A percentile compares a stretch with the other conserved stretches of the same genome.
Conservation (phyloP, 2,113 vertebrate species). For the Oncorhynchus nerka region DNA sequence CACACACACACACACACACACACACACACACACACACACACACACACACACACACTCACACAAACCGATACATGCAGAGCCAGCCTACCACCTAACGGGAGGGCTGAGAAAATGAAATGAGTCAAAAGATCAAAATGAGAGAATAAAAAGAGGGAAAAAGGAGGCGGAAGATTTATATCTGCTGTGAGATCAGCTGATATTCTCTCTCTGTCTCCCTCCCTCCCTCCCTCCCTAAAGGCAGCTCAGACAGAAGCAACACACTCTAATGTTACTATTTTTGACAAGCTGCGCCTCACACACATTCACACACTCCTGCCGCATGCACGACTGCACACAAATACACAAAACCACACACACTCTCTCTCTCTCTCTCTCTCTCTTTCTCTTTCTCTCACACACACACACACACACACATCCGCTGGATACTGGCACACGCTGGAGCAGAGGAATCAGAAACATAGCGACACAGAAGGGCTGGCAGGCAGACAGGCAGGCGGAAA, state of each 20-base stretch:
- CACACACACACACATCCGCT: neutral
- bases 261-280: constrained; percentile 78
- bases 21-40: no score
- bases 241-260: constrained; percentile 68
- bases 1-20: no score
- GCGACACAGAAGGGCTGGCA: neutral
- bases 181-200: no score
- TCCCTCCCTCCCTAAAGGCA: constrained; percentile 6
- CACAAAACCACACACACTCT: neutral
- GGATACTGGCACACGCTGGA: neutral
- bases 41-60: no score
- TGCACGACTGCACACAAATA: constrained; percentile 43
- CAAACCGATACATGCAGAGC: no score
- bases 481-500: neutral
- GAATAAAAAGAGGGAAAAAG: no score
- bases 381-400: neutral
- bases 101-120: no score
- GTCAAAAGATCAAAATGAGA: no score
- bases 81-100: no score
- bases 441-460: neutral
- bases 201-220: constrained; percentile 34
- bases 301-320: constrained; percentile 47
- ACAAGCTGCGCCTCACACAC: constrained; percentile 47
- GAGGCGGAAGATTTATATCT: neutral
- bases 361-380: neutral